Evolutionary conservation across 92 coral and sea anemone species (phyloP), one percentile per base, ranked within the genome.

Genomic region (Porites rus): DNA sequence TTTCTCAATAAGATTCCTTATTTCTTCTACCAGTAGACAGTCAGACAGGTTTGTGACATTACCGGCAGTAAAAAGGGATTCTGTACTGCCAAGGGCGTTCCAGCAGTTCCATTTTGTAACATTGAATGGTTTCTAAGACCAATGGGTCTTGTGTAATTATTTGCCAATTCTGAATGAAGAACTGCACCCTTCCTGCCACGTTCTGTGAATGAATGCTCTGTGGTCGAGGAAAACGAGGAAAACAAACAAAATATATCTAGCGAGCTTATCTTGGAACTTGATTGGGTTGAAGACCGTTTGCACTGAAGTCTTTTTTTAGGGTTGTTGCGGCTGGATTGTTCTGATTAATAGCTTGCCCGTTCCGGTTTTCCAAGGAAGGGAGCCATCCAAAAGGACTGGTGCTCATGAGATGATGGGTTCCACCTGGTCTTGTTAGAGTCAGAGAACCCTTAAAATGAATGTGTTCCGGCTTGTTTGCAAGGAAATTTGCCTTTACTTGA

Each of bases 111-210:
- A 77, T 58, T n/a, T 77, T n/a, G 67, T 52, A 77, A 14, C 75
- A 58, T 65, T 65, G 21, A 17, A 79, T 11, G 22, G 74, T 65
- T 18, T 51, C 4, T 66, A 60, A 11, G 43, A 61, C 69, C 51
- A 3, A 67, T 56, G 79, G 83, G 43, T 86, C 79, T 71, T 69
- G 86, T 16, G 86, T 58, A 12, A 86, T 54, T 46, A 17, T 31
- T 61, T 53, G 28, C 50, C 91, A 73, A 22, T 72, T 72, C 70
- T 38, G 64, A 43, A 25, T 8, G 22, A 87, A 81, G 63, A 51
- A 80, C 16, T 60, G 62, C n/a, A 87, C 51, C 63, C 91, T 61
- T 56, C 91, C 87, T 56, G 86, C 78, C 68, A 83, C 65, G 53
- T 43, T 76, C 56, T 61, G 82, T 43, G 12, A 78, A 20, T 54